Percentiles rank a stretch among this genome's conserved stretches.
Conservation (phyloP, 2,888 invertebrate species). For the Pterostichus niger region DNA sequence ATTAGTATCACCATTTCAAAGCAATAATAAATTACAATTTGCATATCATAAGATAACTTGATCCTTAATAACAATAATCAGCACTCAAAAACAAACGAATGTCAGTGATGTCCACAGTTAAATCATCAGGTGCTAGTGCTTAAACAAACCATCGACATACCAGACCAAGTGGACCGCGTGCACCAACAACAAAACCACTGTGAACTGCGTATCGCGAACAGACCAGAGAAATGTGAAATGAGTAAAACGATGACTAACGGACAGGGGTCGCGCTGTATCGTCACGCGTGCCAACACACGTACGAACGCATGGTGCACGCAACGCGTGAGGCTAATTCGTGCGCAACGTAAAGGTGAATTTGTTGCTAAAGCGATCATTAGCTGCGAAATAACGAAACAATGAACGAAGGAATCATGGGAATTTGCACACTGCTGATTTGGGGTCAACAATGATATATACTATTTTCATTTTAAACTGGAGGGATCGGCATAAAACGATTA, state of each 20-base stretch:
- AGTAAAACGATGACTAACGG: conserved; percentile 41
- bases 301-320: conserved; percentile 10
- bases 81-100: too few relatives aligned
- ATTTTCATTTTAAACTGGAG: too few relatives aligned
- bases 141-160: conserved; percentile 17
- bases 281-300: conserved; percentile 40
- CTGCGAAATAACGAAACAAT: too few relatives aligned
- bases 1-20: too few relatives aligned
- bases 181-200: background rate
- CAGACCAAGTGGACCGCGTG: background rate
- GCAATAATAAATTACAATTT: too few relatives aligned
- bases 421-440: background rate
- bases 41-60: too few relatives aligned
- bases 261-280: conserved; percentile 29
- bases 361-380: too few relatives aligned
- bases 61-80: too few relatives aligned
- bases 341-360: too few relatives aligned
- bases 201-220: background rate
- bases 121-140: background rate
- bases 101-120: background rate
- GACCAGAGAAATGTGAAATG: conserved; percentile 33
- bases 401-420: too few relatives aligned
- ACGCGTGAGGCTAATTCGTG: background rate
- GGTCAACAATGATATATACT: too few relatives aligned
- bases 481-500: too few relatives aligned